Base-by-base conservation (phyloP, 1,140 invertebrate species). In the Trichonephila clavipes region DNA sequence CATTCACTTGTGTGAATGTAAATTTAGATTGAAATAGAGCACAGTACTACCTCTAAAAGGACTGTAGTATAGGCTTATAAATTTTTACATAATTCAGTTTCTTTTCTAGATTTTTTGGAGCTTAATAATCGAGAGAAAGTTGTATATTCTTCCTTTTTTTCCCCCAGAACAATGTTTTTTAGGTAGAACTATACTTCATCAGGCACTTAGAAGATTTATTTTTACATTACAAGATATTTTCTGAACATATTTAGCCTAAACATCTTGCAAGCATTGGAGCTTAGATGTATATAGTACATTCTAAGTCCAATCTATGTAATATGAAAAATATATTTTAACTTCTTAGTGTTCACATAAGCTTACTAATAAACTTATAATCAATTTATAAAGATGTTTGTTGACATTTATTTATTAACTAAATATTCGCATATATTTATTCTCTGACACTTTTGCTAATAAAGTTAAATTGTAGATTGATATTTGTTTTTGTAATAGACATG, bases 191-290 rank as follows among this genome's bases (percentile, higher is more conserved):
- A 61, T 12, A 19, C 59, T 87, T 24, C 34, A 51, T 59, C 51
- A 21, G 83, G 83, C 62, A 86, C 82, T 90, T 92, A 92, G 91
- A 92, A 87, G 85, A 92, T n/a, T 86, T 92, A 92, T 92, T 87
- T 92, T 92, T 92, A 66, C 91, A 92, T 92, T 87, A 59, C 51
- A 61, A 77, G 44, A 92, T 92, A 87, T 92, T 92, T 87, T 92
- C 69, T 82, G 24, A 90, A 40, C 72, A 61, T 59, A 61, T 85
- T 59, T 85, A 59, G 81, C 51, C 40, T 44, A 83, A 83, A 28
- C 83, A 77, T 77, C 34, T 28, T 77, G 28, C 28, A 77, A 16
- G 28, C 28, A 40, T 77, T 77, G 72, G 72, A 18, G 72, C 72
- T 77, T 88, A 88, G 64, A 51, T 83, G 82, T 58, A 82, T 40